Conservation (phyloP, 2,888 invertebrate genomes). For the Exephanes ischioxanthus region DNA sequence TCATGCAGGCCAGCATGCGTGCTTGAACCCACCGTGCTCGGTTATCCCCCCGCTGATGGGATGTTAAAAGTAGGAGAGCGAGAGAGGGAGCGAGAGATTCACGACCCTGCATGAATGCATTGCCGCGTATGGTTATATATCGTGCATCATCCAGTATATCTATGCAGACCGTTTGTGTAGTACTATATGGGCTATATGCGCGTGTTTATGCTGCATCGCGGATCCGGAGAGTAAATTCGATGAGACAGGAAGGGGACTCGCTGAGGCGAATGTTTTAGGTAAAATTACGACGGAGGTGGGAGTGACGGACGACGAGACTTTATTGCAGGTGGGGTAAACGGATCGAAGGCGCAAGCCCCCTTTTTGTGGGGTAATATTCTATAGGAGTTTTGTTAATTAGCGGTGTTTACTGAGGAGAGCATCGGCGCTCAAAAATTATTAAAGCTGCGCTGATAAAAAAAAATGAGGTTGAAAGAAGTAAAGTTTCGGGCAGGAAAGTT, state of each 20-base stretch:
- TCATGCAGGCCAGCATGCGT: slow-evolving; percentile 74
- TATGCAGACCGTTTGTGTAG: slow-evolving; percentile 25
- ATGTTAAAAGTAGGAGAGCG: slow-evolving; percentile 30
- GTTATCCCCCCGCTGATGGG: slow-evolving; percentile 23
- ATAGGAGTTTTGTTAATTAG: not conserved
- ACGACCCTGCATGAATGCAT: slow-evolving; percentile 55
- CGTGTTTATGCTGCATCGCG: slow-evolving; percentile 7
- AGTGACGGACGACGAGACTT: not conserved
- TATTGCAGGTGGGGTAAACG: not conserved
- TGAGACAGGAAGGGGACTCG: not conserved
- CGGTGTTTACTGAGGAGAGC: not conserved
- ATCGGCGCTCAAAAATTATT: not conserved
- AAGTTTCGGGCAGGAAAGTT: no score
- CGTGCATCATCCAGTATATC: slow-evolving; percentile 20
- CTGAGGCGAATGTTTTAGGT: slow-evolving; percentile 9
- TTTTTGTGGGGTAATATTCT: not conserved
- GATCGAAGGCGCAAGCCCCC: not conserved
- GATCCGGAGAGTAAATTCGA: slow-evolving; percentile 20
- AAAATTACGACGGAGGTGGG: not conserved
- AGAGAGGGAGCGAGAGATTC: slow-evolving; percentile 28
- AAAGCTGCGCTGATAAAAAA: not conserved
- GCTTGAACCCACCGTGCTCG: slow-evolving; percentile 63
- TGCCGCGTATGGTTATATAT: slow-evolving; percentile 7
- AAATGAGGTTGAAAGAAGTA: not conserved
- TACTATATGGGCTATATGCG: slow-evolving; percentile 13